A percentile compares a stretch with the other conserved stretches of the same genome.
These are phyloP conservation scores for Cordilura impudica DNA, from an alignment of 2,888 invertebrate species.

Conservation along the genomic window DNA sequence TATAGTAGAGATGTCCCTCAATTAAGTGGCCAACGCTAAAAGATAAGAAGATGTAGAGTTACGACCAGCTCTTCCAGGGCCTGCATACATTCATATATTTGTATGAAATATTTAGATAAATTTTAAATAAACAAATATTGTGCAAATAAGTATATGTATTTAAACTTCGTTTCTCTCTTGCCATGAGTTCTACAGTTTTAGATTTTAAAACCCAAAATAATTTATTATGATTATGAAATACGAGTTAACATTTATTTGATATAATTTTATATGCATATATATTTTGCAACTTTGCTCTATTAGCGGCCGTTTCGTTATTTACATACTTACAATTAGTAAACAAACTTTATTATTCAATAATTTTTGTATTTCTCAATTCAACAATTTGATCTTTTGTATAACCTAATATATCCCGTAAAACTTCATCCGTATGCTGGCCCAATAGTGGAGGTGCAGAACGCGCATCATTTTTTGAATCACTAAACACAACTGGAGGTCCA, in stretches of 20 bases:
- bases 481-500: conserved; percentile 92
- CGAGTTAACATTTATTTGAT: background rate
- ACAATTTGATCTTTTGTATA: conserved; percentile 82
- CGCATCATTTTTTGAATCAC: conserved; percentile 84
- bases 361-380: conserved; percentile 67
- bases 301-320: background rate
- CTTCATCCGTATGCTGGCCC: conserved; percentile 91
- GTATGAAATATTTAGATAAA: too few relatives aligned
- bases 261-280: background rate
- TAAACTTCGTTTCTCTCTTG: too few relatives aligned
- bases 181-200: too few relatives aligned
- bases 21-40: too few relatives aligned
- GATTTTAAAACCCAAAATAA: too few relatives aligned
- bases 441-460: conserved; percentile 88
- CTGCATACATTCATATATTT: too few relatives aligned
- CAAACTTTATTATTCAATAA: conserved; percentile 70
- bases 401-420: conserved; percentile 84
- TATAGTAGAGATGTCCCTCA: too few relatives aligned
- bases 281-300: conserved; percentile 3
- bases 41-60: too few relatives aligned
- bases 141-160: too few relatives aligned
- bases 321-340: background rate
- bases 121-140: too few relatives aligned
- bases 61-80: too few relatives aligned
- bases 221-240: too few relatives aligned